Percentiles rank a stretch among this genome's conserved stretches.
Conservation (phyloP, 2,113 vertebrate genomes). For the Hippocampus abdominalis region DNA sequence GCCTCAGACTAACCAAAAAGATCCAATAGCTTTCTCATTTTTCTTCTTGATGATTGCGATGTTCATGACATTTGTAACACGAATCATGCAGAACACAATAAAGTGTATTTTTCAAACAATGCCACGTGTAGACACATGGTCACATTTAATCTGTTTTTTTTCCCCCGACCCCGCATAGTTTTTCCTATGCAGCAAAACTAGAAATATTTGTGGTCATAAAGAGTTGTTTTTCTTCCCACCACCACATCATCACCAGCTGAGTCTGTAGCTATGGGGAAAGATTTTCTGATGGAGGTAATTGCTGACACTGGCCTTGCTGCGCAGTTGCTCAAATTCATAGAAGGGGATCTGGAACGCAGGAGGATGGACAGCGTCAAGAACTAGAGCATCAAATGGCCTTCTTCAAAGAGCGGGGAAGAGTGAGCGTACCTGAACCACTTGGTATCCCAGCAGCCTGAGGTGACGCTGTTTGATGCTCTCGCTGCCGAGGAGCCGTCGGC, state of each 20-base stretch:
- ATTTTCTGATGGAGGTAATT: slow-evolving; percentile 87
- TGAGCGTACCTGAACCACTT: slow-evolving; percentile 83
- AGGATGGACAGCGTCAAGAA: background rate
- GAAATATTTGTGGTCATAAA: background rate
- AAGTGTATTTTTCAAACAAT: slow-evolving; percentile 71
- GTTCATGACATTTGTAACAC: background rate
- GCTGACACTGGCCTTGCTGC: slow-evolving; percentile 59
- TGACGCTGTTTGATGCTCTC: slow-evolving; percentile 89
- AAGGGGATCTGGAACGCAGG: slow-evolving; percentile 78
- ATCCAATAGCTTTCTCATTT: slow-evolving; percentile 13
- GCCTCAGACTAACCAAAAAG: slow-evolving; percentile 15
- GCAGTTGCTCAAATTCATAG: slow-evolving; percentile 79
- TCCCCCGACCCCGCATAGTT: background rate
- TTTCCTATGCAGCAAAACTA: background rate
- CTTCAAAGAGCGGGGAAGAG: background rate
- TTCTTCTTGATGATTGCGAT: slow-evolving; percentile 10
- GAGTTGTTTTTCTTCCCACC: fast-evolving
- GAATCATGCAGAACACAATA: slow-evolving; percentile 43
- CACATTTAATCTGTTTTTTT: background rate
- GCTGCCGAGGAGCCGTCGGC: slow-evolving; percentile 78
- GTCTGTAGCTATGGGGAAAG: slow-evolving; percentile 74
- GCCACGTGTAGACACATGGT: background rate
- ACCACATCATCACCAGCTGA: slow-evolving; percentile 65
- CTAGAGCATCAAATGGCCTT: background rate
- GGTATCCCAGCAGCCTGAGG: slow-evolving; percentile 84